Base-by-base conservation (phyloP, 2,113 vertebrate genomes). In the Mastomys natalensis region DNA sequence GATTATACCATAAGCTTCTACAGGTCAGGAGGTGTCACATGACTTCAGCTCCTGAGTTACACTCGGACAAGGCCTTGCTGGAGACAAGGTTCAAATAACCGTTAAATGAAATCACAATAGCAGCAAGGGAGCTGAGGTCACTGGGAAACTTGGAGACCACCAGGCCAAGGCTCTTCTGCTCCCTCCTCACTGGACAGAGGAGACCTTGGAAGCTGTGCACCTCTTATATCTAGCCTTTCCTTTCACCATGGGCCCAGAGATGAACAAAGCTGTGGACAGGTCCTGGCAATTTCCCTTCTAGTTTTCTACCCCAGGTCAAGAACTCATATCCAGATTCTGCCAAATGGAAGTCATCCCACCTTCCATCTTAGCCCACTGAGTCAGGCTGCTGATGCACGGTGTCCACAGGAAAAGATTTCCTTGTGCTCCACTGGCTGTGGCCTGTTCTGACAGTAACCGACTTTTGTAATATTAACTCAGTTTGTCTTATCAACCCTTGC, bases 401-500 rank as follows among this genome's bases (percentile, higher is more conserved):
- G 34, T 62, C 60, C 22, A 0, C 0, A 0, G 29, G 64, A 29
- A 76, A 37, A 81, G 45, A 9, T 48, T 53, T 70, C 64, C 89
- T n/a, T 16, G 51, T 40, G 16, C 43, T 43, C 64, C 48, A 2
- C 0, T 3, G 74, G n/a, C 8, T 13, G 0, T 26, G 40, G 21
- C 45, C 60, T 82, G 40, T n/a, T n/a, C 82, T 16, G 48, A 72
- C 78, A 34, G 87, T 31, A 43, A 9, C 62, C 31, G 80, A 29
- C 76, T 76, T 87, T 16, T 9, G 7, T 31, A 51, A 43, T n/a
- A 34, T 7, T 45, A 77, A 48, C 45, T 81, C 1, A 51, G 8
- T 66, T 93, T 6, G 4, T 62, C 88, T 82, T 95, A 82, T 86
- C 86, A 45, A 66, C n/a, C 24, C 7, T 84, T 88, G 60, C 89